Evolutionary conservation across 2,888 invertebrate genomes (phyloP).

Genomic region (Eumacrocentrus americanus): DNA sequence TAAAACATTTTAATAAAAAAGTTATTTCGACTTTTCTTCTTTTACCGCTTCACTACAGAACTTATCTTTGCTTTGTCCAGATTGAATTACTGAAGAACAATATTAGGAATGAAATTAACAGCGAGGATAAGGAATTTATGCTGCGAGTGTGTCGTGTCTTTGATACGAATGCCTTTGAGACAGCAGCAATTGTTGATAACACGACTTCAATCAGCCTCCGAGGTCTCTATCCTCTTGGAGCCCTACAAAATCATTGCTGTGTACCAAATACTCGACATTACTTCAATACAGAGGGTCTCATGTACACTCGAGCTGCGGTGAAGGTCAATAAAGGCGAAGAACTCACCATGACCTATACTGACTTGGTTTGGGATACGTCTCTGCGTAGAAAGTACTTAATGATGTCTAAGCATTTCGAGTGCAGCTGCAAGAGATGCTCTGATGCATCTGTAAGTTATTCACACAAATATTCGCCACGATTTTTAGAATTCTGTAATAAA

Average conservation of each 20-base stretch:
- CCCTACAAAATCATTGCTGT: constrained; percentile 75
- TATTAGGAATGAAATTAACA: constrained; percentile 62
- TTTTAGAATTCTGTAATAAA: too few relatives aligned
- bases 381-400: constrained; percentile 68
- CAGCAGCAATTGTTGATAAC: constrained; percentile 61
- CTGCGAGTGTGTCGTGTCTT: constrained; percentile 67
- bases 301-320: constrained; percentile 68
- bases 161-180: constrained; percentile 75
- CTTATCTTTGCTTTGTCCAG: too few relatives aligned
- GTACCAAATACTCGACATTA: constrained; percentile 71
- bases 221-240: constrained; percentile 72
- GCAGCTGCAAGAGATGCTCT: constrained; percentile 70
- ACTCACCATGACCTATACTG: constrained; percentile 72
- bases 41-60: too few relatives aligned
- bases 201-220: constrained; percentile 62
- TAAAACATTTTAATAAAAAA: background rate
- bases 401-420: constrained; percentile 73
- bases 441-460: constrained; percentile 65
- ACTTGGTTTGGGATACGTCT: constrained; percentile 72
- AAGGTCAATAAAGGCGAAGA: constrained; percentile 68
- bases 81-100: constrained; percentile 64
- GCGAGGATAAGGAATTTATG: constrained; percentile 68
- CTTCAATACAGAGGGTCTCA: constrained; percentile 66
- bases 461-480: too few relatives aligned
- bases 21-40: background rate